A percentile compares a stretch with the other conserved stretches of the same genome.
Conservation (phyloP, 2,888 invertebrate species). For the Phania funesta region DNA sequence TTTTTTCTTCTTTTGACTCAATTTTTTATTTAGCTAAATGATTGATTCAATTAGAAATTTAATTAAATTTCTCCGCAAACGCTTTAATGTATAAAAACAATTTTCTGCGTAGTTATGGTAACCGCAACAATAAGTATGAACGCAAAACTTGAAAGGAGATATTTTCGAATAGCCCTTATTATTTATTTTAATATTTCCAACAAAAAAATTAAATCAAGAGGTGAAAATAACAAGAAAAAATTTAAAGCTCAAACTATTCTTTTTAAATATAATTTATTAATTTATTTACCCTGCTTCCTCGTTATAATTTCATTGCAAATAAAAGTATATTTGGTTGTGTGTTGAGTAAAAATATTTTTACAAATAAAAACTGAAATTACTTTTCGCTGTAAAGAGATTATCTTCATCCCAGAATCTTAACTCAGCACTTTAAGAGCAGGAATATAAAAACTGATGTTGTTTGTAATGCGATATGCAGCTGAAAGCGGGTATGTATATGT, state of each 20-base stretch:
- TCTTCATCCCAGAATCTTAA: slow-evolving; percentile 44
- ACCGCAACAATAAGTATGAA: no score
- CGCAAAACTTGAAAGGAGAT: no score
- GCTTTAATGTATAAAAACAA: no score
- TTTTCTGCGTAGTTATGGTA: no score
- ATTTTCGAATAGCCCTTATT: no score
- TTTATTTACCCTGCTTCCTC: slow-evolving; percentile 7
- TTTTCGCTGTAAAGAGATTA: slow-evolving; percentile 44
- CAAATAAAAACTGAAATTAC: slow-evolving; percentile 59
- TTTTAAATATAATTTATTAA: slow-evolving; percentile 16
- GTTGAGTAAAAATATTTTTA: neutral
- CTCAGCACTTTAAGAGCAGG: slow-evolving; percentile 42
- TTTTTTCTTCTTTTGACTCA: no score
- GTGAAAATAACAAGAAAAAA: no score
- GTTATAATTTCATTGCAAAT: slow-evolving; percentile 1
- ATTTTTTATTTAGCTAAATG: no score
- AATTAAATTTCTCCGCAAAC: no score
- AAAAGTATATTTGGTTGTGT: neutral
- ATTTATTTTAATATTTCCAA: no score
- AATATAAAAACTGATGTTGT: slow-evolving; percentile 44
- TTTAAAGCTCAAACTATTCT: neutral
- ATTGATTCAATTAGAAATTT: no score
- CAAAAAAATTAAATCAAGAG: no score
- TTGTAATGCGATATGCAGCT: slow-evolving; percentile 49
- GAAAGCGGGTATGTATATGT: neutral